Conservation (phyloP, 30 jellyfish, hydroid and myxozoan species). For the Aurelia sp. region DNA sequence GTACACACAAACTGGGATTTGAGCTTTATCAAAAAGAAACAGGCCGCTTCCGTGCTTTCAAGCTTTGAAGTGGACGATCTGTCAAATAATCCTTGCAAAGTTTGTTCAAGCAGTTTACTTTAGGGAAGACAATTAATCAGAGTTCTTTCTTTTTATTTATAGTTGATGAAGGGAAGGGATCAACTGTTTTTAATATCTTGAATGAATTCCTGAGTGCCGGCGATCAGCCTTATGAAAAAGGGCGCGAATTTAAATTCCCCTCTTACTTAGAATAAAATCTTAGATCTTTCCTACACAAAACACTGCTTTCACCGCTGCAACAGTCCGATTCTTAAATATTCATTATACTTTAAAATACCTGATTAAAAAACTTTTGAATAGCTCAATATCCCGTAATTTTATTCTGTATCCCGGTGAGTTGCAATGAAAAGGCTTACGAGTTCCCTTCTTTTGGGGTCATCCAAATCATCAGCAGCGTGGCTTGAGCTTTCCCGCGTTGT, state of each 20-base stretch:
- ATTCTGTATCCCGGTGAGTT: conserved; percentile 63
- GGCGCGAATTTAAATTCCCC: conserved; percentile 40
- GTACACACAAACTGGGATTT: neutral
- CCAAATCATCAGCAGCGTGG: conserved; percentile 68
- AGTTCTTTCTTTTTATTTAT: too few relatives aligned
- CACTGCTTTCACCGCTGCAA: conserved; percentile 32
- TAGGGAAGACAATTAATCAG: too few relatives aligned
- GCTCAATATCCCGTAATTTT: conserved; percentile 67
- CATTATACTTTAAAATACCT: conserved; percentile 63
- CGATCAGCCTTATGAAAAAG: conserved; percentile 1
- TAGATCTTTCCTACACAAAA: conserved; percentile 9
- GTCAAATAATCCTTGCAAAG: neutral
- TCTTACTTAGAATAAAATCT: neutral
- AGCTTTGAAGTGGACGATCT: neutral
- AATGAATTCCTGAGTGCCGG: too few relatives aligned
- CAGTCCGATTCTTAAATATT: conserved; percentile 57
- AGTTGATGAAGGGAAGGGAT: too few relatives aligned
- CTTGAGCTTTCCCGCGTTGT: conserved; percentile 49
- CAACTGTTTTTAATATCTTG: too few relatives aligned
- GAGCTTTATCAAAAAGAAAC: neutral
- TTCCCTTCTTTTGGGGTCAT: conserved; percentile 30
- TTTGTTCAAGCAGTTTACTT: too few relatives aligned
- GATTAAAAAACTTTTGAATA: conserved; percentile 54
- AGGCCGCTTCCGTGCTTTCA: conserved; percentile 3
- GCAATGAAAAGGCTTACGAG: conserved; percentile 38